Evolutionary conservation across 2,797 vertebrate genomes (phyloP).

Genomic region (Chloroceryle amazona): DNA sequence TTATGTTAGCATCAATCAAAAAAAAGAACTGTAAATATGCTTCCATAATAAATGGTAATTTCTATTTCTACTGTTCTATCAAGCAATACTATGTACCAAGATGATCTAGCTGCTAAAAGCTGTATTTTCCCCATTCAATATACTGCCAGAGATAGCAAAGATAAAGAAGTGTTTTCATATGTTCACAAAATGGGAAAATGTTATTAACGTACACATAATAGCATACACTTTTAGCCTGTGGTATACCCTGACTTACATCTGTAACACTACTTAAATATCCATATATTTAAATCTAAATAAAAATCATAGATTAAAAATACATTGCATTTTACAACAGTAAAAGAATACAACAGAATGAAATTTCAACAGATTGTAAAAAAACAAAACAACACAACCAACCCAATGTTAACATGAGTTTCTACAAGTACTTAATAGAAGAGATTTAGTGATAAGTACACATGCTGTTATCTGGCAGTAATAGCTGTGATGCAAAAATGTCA

Average conservation of each 20-base stretch:
- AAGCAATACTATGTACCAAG: neutral
- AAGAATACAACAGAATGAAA: neutral
- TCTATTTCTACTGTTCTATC: neutral
- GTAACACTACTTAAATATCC: neutral
- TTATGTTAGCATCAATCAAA: neutral
- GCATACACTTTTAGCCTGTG: neutral
- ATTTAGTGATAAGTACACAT: neutral
- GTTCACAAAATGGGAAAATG: neutral
- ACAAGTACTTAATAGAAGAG: slow-evolving; percentile 11
- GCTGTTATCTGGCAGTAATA: neutral
- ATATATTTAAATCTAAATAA: neutral
- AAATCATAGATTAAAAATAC: neutral
- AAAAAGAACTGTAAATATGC: neutral
- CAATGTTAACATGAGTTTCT: neutral
- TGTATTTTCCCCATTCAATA: neutral
- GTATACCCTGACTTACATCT: neutral
- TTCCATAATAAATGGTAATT: neutral
- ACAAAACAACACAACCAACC: neutral
- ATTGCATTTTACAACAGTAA: neutral
- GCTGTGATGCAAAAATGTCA: neutral
- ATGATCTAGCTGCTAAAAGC: neutral
- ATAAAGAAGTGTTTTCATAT: neutral
- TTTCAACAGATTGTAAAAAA: neutral
- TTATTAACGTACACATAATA: neutral
- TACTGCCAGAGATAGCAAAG: neutral